Conservation (phyloP, 2,888 invertebrate species). For the Digitonthophagus gazella region DNA sequence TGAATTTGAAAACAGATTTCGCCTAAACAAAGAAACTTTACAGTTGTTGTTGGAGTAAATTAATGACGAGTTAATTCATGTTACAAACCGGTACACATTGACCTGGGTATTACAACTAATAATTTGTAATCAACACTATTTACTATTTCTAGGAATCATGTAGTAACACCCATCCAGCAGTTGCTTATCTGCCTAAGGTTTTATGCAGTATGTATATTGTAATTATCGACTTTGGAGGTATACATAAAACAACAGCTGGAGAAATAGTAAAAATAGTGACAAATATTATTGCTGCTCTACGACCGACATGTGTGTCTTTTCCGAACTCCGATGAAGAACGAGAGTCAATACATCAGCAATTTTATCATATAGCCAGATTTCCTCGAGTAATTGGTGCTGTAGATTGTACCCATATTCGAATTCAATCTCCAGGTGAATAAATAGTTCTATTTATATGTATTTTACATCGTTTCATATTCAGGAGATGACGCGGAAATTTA, state of each 20-base stretch:
- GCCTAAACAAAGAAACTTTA: too few species aligned
- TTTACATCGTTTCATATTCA: conserved; percentile 17
- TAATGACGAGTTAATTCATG: too few species aligned
- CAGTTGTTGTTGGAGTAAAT: too few species aligned
- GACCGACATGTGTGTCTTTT: conserved; percentile 17
- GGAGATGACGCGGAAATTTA: conserved; percentile 32
- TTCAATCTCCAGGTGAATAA: neutral
- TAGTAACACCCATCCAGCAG: conserved; percentile 1
- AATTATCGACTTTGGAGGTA: conserved; percentile 12
- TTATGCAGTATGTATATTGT: conserved; percentile 18
- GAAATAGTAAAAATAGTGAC: conserved; percentile 5
- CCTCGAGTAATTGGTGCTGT: conserved; percentile 12
- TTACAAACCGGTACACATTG: too few species aligned
- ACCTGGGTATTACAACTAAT: too few species aligned
- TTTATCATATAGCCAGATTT: conserved; percentile 22
- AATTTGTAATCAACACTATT: too few species aligned
- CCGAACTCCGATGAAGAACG: conserved; percentile 15
- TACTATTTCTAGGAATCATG: neutral
- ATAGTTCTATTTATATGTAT: neutral
- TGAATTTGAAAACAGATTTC: neutral
- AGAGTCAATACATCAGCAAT: conserved; percentile 14
- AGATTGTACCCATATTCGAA: neutral
- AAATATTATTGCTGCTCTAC: neutral
- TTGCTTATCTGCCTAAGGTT: conserved; percentile 22
- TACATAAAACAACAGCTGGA: conserved; percentile 18